A percentile compares a stretch with the other conserved stretches of the same genome.
These are phyloP conservation scores for Schlechtendalia chinensis DNA, from an alignment of 1,140 invertebrate species.

Conservation along the genomic window DNA sequence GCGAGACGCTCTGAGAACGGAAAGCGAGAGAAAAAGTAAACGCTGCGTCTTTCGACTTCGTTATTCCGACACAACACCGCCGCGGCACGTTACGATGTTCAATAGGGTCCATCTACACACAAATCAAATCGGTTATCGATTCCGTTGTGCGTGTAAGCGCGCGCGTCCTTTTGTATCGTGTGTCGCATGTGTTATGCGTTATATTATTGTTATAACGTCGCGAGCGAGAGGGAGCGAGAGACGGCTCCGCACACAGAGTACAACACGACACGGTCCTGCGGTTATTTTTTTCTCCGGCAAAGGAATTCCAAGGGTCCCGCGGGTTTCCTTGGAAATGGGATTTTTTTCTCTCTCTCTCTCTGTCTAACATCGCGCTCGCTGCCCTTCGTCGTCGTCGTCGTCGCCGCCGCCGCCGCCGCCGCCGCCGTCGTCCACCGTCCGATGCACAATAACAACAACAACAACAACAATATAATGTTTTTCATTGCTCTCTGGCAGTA, in stretches of 20 bases:
- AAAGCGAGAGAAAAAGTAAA: no score
- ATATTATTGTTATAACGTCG: background rate
- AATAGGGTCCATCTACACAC: background rate
- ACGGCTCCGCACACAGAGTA: background rate
- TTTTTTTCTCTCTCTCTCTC: constrained; percentile 21
- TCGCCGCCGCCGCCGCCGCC: background rate
- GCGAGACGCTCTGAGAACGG: no score
- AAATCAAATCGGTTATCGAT: constrained; percentile 41
- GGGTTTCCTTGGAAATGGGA: constrained; percentile 46
- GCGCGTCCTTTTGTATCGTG: background rate
- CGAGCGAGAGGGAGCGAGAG: background rate
- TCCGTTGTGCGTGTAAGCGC: background rate
- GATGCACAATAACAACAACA: constrained; percentile 35
- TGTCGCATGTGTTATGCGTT: no score
- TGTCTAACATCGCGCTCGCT: background rate
- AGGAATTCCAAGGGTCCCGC: constrained; percentile 45
- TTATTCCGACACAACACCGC: no score
- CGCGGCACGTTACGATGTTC: background rate
- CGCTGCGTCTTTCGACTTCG: no score
- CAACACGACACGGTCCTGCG: background rate
- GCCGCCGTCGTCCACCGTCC: background rate
- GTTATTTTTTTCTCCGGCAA: constrained; percentile 16
- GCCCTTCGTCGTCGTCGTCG: background rate
- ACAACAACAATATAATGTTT: constrained; percentile 47
- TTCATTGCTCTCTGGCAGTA: constrained; percentile 27